Conservation (phyloP, 2,797 vertebrate species). For the Rhyacichthys aspro region DNA sequence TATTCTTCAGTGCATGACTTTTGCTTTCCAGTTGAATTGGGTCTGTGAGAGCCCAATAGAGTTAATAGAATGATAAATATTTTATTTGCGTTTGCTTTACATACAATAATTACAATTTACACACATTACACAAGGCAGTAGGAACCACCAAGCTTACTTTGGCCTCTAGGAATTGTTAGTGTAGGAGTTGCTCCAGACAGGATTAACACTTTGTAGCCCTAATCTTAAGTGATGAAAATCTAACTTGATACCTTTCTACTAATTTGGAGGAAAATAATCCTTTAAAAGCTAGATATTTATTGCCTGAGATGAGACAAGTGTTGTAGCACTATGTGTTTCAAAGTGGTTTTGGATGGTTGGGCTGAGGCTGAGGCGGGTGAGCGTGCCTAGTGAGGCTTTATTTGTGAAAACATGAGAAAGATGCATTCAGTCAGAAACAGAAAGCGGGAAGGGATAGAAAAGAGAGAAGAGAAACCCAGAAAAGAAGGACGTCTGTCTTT, state of each 20-base stretch:
- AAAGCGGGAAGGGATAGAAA: conserved; percentile 17
- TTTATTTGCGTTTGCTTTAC: no score
- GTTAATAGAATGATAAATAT: no score
- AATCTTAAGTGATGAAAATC: conserved; percentile 36
- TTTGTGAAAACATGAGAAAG: conserved; percentile 37
- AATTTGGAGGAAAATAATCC: conserved; percentile 25
- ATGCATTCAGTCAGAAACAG: conserved; percentile 51
- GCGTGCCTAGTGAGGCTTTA: conserved; percentile 29
- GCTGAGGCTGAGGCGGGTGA: conserved; percentile 8
- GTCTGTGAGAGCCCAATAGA: no score
- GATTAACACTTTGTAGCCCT: conserved; percentile 26
- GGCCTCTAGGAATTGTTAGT: conserved; percentile 1
- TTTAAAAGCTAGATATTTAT: conserved; percentile 47
- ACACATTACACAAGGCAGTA: neutral
- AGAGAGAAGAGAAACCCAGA: conserved; percentile 22
- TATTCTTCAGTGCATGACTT: no score
- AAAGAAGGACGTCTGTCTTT: conserved; percentile 63
- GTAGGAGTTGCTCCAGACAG: neutral
- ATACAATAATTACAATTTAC: no score
- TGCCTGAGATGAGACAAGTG: conserved; percentile 26
- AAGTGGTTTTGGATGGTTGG: conserved; percentile 32
- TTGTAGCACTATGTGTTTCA: conserved; percentile 35
- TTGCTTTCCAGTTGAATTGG: no score
- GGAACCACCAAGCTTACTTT: conserved; percentile 11
- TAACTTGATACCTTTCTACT: conserved; percentile 37